Base-by-base conservation (phyloP, 2,888 invertebrate species). In the Selenia dentaria region DNA sequence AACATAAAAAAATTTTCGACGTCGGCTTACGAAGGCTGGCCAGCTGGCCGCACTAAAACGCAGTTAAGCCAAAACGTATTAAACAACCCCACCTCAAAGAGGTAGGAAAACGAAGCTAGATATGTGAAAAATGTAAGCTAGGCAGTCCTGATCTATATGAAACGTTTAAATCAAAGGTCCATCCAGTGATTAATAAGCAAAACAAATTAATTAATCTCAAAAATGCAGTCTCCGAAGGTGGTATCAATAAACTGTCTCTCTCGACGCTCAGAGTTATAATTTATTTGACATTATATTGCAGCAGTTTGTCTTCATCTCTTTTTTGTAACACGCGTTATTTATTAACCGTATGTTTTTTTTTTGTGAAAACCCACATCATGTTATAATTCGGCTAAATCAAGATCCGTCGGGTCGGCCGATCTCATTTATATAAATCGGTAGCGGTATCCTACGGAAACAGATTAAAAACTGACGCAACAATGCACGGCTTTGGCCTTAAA, bases 391-490 rank as follows among this genome's bases (percentile, higher is more conserved):
- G 74, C 69, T 78, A 81, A 83, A 87, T 81, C 83, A 80, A 84
- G 79, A 81, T 73, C 70, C 74, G 75, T 72, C 75, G 63, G 69
- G 59, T 29, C 16, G 25, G 25, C 25, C 64, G 71, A 71, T 70
- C 83, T 81, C 84, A 84, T 88, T 88, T 86, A 85, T 85, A 86
- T 85, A 85, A 86, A 80, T 86, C 88, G 80, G 89, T 89, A 90
- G 89, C 90, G 87, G 80, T 79, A 85, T 85, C 87, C 85, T 87
- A 88, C 87, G 89, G 90, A 89, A 88, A 89, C 86, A 83, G 82
- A 88, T 88, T 89, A 89, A 89, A 86, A 89, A 82, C 72, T 54
- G 62, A 67, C 72, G 61, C 66, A 83, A 89, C 89, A 90, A 89
- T 87, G 74, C 80, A 61, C 65, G 77, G 80, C 86, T 85, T 84